phyloP scores from a whole-genome alignment of 1,140 invertebrate genomes.

The Pseudoatta argentina region DNA sequence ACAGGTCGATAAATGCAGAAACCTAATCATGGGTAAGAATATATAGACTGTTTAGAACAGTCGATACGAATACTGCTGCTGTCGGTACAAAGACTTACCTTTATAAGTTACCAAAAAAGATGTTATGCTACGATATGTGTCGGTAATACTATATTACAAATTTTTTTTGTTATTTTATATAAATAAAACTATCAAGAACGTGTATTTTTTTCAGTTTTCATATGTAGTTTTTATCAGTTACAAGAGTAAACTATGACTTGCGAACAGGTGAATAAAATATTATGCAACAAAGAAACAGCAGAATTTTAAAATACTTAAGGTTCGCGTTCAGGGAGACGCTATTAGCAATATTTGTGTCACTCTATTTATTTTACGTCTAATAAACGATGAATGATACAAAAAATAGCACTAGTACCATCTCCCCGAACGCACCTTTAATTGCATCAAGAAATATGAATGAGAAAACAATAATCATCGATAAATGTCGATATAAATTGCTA shows the following conservation, averaged over 20 bases:
- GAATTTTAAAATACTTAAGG: neutral
- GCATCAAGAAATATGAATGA: too few species aligned
- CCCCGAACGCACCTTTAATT: too few species aligned
- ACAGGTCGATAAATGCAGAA: conserved; percentile 1
- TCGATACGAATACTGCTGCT: neutral
- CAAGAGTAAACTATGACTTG: too few species aligned
- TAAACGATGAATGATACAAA: too few species aligned
- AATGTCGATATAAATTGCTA: neutral
- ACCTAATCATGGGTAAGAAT: neutral
- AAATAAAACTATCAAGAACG: neutral
- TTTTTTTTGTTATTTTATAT: neutral
- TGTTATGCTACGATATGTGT: neutral
- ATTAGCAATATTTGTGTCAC: too few species aligned
- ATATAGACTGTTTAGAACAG: neutral
- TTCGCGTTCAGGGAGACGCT: too few species aligned
- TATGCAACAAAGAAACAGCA: neutral
- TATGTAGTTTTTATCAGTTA: neutral
- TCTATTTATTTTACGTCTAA: too few species aligned
- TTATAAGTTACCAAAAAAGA: conserved; percentile 7
- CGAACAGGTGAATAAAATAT: neutral
- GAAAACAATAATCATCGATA: neutral
- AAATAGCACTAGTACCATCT: too few species aligned
- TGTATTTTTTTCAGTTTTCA: neutral
- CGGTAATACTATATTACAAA: conserved; percentile 28
- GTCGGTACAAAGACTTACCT: conserved; percentile 54